Percentiles rank a stretch among this genome's conserved stretches.
Evolutionary conservation across 1,140 invertebrate species (phyloP).

Genomic region (Amphibalanus amphitrite): DNA sequence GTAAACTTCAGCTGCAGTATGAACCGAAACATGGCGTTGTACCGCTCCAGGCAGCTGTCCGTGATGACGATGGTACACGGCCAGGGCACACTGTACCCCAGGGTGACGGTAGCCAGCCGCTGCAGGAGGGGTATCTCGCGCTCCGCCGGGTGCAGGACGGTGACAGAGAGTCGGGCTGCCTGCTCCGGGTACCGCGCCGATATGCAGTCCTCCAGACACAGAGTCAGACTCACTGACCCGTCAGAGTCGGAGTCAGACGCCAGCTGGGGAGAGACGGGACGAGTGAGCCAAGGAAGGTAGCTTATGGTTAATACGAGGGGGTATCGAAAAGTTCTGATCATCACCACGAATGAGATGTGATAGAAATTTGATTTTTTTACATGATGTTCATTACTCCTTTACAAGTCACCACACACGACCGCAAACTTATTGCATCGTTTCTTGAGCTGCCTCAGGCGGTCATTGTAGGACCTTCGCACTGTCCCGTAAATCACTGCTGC

Average conservation of each 20-base stretch:
- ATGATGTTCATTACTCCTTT: too few relatives aligned
- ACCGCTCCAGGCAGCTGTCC: not conserved
- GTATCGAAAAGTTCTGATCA: too few relatives aligned
- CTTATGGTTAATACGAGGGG: too few relatives aligned
- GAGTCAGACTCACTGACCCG: conserved; percentile 29
- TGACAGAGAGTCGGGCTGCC: conserved; percentile 23
- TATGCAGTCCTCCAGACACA: conserved; percentile 34
- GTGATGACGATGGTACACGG: not conserved
- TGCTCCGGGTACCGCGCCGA: conserved; percentile 31
- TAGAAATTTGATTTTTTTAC: too few relatives aligned
- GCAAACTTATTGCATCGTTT: too few relatives aligned
- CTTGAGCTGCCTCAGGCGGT: too few relatives aligned
- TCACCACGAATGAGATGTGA: too few relatives aligned
- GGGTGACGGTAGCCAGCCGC: not conserved
- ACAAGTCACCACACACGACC: too few relatives aligned
- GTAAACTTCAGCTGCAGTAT: not conserved
- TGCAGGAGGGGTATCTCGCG: not conserved
- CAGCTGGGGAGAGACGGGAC: too few relatives aligned
- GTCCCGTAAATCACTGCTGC: too few relatives aligned
- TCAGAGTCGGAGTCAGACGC: conserved; percentile 26
- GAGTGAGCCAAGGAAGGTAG: too few relatives aligned
- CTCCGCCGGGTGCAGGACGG: not conserved
- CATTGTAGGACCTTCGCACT: too few relatives aligned
- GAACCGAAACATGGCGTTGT: not conserved
- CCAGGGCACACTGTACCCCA: not conserved